Conservation (phyloP, 2,888 invertebrate species). For the Theretra japonica region DNA sequence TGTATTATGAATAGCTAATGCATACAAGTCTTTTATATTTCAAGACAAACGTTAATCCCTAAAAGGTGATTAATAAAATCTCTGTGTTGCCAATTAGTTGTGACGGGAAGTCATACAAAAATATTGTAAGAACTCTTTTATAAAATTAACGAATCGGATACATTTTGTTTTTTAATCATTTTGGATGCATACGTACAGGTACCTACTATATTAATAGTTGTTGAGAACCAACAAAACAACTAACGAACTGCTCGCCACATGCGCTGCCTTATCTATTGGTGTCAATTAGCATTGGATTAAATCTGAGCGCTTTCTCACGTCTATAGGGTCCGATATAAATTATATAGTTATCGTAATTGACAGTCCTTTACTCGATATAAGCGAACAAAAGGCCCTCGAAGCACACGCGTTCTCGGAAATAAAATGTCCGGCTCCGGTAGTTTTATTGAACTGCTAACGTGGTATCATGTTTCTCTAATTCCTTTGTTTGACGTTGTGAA, state of each 20-base stretch:
- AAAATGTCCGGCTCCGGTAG: conserved; percentile 11
- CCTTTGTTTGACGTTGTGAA: conserved; percentile 22
- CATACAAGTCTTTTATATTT: too few species aligned
- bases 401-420: conserved; percentile 3
- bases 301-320: conserved; percentile 4
- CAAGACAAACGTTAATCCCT: too few species aligned
- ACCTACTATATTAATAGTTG: too few species aligned
- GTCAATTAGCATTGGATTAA: neutral
- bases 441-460: conserved; percentile 14
- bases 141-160: too few species aligned
- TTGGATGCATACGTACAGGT: too few species aligned
- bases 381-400: conserved; percentile 8
- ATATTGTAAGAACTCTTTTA: too few species aligned
- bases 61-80: too few species aligned
- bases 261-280: neutral
- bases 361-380: conserved; percentile 14
- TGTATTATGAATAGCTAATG: too few species aligned
- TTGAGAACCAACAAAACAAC: too few species aligned
- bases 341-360: conserved; percentile 24
- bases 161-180: too few species aligned
- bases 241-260: neutral
- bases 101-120: too few species aligned
- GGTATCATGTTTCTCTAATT: conserved; percentile 25
- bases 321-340: conserved; percentile 4
- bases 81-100: too few species aligned